Base-by-base conservation (phyloP, 35 echinoderm and acorn worm genomes). In the Stichopus chloronotus region DNA sequence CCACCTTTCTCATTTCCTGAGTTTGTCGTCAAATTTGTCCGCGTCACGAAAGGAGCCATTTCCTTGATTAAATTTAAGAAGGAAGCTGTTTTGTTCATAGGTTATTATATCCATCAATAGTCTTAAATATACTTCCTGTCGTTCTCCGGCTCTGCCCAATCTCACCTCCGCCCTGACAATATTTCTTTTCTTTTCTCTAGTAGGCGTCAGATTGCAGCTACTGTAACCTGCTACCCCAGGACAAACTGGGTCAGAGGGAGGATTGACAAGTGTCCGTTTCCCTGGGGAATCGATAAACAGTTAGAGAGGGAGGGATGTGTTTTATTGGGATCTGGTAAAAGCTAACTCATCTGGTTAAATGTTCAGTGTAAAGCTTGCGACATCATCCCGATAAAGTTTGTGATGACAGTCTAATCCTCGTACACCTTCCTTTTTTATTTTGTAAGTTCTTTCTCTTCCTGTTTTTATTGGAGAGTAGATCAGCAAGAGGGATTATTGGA, bases 101-200 rank as follows among this genome's bases (percentile, higher is more conserved):
- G 82, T 58, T 85, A 85, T 85, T 58, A 85, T 59, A 85, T 85
- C 82, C 55, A 58, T 85, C 82, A 85, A 59, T 85, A 85, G 52
- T 54, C 19, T 58, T 85, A 53, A 85, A 85, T 19, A n/a, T n/a
- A 21, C 55, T 85, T 84, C 57, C 82, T n/a, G n/a, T 10, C 20
- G 76, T 17, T 78, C 52, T 21, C 52, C 55, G 55, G 22, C 69
- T 43, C 69, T 74, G 12, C 69, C 69, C 69, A n/a, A 19, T 74
- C 22, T n/a, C 6, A 20, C 19, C 17, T n/a, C 69, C 22, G 69
- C 14, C 19, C 5, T 14, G 22, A 74, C 7, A 24, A 74, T 74
- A 43, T 43, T 43, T 43, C 30, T 43, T 43, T 43, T 43, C 30
- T 43, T 74, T 74, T 16, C 11, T 19, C 14, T 21, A 20, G 69